A percentile compares a stretch with the other conserved stretches of the same genome.
Evolutionary conservation across 2,113 vertebrate species (phyloP).

Genomic region (Loxodonta africana): DNA sequence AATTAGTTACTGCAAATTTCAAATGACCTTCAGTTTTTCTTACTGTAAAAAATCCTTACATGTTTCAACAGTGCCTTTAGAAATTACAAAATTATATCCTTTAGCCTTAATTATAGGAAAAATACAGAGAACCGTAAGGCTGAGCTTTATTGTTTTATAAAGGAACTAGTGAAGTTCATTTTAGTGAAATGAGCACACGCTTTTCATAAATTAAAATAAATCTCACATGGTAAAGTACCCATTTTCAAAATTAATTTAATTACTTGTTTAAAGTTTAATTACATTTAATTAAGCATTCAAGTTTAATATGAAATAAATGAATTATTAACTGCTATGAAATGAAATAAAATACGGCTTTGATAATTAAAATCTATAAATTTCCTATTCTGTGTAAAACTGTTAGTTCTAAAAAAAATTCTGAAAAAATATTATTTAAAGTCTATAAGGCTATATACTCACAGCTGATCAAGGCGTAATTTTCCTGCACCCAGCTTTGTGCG

Average conservation of each 20-base stretch:
- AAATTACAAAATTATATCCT: conserved; percentile 71
- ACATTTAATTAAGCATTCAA: conserved; percentile 86
- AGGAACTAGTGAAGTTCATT: conserved; percentile 81
- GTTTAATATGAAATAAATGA: conserved; percentile 85
- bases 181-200: conserved; percentile 78
- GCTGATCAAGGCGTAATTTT: background rate
- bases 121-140: conserved; percentile 68
- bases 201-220: conserved; percentile 85
- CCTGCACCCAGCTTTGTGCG: background rate
- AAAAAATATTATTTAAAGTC: conserved; percentile 36
- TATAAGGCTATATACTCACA: background rate
- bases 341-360: conserved; percentile 80
- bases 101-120: conserved; percentile 76
- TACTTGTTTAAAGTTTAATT: conserved; percentile 85
- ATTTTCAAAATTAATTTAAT: conserved; percentile 86
- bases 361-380: conserved; percentile 86
- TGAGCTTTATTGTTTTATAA: conserved; percentile 81
- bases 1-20: conserved; percentile 69
- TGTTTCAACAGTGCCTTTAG: conserved; percentile 61
- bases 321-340: conserved; percentile 81
- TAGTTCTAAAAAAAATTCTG: conserved; percentile 60
- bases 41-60: conserved; percentile 35
- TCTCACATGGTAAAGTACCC: conserved; percentile 80
- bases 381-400: conserved; percentile 62
- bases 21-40: conserved; percentile 65